Base-by-base conservation (phyloP, 1,140 invertebrate species). In the Neodiprion lecontei region DNA sequence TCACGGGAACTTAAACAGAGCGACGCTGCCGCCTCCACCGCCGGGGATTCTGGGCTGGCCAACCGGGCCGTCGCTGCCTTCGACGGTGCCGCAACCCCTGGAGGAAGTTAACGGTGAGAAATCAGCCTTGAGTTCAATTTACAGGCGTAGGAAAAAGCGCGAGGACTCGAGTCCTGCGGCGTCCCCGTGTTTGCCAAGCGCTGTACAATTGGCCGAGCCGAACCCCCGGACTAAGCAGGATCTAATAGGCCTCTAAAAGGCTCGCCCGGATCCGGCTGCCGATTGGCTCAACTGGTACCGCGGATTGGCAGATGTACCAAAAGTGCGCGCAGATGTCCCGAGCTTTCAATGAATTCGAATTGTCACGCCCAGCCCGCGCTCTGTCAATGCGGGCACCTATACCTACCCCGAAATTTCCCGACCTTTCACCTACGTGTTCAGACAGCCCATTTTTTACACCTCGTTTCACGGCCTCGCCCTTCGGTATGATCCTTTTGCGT, bases 171-270 rank as follows among this genome's bases (percentile, higher is more conserved):
- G 23, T 73, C 66, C 67, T 81, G 77, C 78, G 72, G 77, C 79
- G 83, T 21, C 83, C 83, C 86, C 85, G 87, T 88, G 87, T 88
- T 88, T 88, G 88, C 88, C 88, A 87, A 88, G 83, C 85, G 88
- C 84, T 84, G 85, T 87, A 83, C 85, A 86, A 88, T 88, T 88
- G 87, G 86, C 82, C 82, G 53, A 61, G 53, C 4, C 81, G 82
- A 79, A 69, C 71, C 28, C 65, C 77, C 78, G 72, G 75, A 76
- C 85, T 88, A 88, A 88, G 84, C 86, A 88, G 86, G 84, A 88
- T 88, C 87, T 88, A 88, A 88, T 88, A 83, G 86, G 80, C 80
- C 83, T 87, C 84, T 88, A 88, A 88, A 88, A 84, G 87, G 84
- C 85, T 79, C 82, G 85, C 75, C 79, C 78, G 77, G 48, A 80